Conservation (phyloP, 2,888 invertebrate species). For the Scrobipalpa costella region DNA sequence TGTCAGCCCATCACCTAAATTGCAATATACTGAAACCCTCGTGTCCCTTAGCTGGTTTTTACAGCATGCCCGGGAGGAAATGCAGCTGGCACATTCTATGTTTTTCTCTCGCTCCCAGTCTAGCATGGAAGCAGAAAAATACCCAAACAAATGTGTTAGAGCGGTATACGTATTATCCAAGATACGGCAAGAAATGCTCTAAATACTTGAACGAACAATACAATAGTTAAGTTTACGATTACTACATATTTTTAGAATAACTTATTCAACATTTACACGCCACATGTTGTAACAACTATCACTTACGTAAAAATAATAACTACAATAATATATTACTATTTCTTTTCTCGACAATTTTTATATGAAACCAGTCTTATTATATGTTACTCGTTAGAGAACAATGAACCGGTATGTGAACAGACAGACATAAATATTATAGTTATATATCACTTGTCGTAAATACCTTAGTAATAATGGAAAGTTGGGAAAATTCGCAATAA, state of each 20-base stretch:
- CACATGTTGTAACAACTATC: conserved; percentile 1
- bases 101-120: no score
- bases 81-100: no score
- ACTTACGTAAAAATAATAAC: conserved; percentile 8
- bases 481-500: conserved; percentile 4
- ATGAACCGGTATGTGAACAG: conserved; percentile 15
- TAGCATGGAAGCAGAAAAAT: no score
- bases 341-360: neutral
- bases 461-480: conserved; percentile 20
- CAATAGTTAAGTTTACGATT: conserved; percentile 1
- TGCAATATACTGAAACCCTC: no score
- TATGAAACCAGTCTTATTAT: conserved; percentile 16
- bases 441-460: conserved; percentile 8
- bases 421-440: conserved; percentile 19
- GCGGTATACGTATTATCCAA: no score
- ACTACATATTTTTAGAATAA: conserved; percentile 1
- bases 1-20: no score
- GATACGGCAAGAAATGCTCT: neutral
- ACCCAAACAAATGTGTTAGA: no score
- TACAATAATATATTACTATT: conserved; percentile 2
- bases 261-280: conserved; percentile 2
- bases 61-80: no score
- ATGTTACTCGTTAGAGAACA: conserved; percentile 16
- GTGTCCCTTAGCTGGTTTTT: no score
- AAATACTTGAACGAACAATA: neutral